Conservation (phyloP, 2,797 vertebrate genomes). For the Rhynchotus rufescens region DNA sequence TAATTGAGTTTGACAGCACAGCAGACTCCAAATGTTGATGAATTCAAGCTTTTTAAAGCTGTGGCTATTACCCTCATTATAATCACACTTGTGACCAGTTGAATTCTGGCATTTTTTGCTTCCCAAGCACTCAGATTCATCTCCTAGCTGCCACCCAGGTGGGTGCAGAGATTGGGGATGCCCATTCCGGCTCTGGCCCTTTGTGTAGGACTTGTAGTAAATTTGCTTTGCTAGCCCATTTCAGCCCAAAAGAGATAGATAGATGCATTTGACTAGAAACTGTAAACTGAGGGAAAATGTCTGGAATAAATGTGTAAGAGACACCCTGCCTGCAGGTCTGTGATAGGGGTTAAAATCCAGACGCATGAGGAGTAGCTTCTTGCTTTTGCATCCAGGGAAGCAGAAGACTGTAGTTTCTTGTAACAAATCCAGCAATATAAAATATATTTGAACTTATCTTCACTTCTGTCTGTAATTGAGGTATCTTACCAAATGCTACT, state of each 20-base stretch:
- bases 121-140: rapidly evolving
- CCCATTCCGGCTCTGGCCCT: rapidly evolving
- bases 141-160: neutral
- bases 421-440: neutral
- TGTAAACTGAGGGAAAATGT: neutral
- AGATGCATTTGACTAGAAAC: neutral
- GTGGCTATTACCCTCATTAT: neutral
- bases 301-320: neutral
- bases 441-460: neutral
- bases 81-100: neutral
- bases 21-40: neutral
- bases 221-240: neutral
- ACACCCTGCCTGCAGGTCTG: neutral
- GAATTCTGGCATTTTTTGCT: neutral
- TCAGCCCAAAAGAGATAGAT: neutral
- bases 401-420: neutral
- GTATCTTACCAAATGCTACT: neutral
- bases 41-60: conserved; percentile 29
- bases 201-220: neutral
- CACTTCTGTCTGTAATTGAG: neutral
- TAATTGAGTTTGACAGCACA: neutral
- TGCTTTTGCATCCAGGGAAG: neutral
- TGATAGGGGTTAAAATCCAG: neutral
- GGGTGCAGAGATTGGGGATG: neutral
- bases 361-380: neutral